Base-by-base conservation (phyloP, 2,888 invertebrate species). In the Rhamphomyia laevipes region DNA sequence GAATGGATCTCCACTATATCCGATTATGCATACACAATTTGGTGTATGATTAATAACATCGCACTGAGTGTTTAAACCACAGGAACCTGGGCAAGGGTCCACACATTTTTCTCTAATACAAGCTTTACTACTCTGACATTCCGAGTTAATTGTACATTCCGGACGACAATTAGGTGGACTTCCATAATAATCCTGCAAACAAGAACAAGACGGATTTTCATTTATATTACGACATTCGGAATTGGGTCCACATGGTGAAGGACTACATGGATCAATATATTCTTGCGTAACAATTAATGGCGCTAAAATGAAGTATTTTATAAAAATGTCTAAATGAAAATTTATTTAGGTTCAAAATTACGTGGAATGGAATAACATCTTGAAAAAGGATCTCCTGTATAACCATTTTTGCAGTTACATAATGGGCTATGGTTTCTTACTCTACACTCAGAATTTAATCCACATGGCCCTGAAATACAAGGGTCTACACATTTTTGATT, bases 391-490 rank as follows among this genome's bases (percentile, higher is more conserved):
- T 87, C 85, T 56, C 87, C 86, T 57, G 82, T 81, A 59, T 77
- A 84, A 46, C 80, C 80, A 56, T 70, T 68, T 48, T 75, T 75
- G 63, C 89, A 89, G 49, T 77, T 78, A 64, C 88, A 89, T 49
- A 86, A 77, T 1, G 88, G 86, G 59, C 81, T 82, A 62, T 88
- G 88, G 62, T 86, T 85, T 17, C 81, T 76, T 5, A 86, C 83
- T 64, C 77, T 76, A 61, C 87, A 88, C 57, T 78, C 76, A 6
- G 86, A 78, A 57, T 80, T 79, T 45, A 76, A 70, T 46, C 80
- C 80, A 58, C 80, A 81, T n/a, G 83, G 77, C 4, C 74, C 71
- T 41, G 74, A 76, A 1, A 73, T 71, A 54, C 83, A 84, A 13
- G 83, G 83, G 66, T 83, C 77, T 44, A 68, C 64, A 60, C 84